phyloP scores from a whole-genome alignment of 2,888 invertebrate genomes.

The Ochlodes sylvanus region DNA sequence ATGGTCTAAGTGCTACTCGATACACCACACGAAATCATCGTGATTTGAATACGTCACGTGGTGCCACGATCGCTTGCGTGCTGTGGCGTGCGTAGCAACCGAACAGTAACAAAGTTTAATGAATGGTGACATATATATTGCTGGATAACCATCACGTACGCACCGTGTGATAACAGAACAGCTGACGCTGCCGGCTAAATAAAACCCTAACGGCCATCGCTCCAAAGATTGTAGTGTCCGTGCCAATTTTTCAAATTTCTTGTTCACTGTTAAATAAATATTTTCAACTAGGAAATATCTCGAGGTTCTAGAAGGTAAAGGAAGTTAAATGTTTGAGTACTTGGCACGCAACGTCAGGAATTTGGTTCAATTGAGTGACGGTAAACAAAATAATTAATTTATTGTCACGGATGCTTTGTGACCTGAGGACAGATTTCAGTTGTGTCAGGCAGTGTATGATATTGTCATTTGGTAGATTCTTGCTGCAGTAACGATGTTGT shows the following conservation, averaged over 20 bases:
- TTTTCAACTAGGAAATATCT: slow-evolving; percentile 12
- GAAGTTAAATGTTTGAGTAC: background rate
- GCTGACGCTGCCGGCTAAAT: slow-evolving; percentile 44
- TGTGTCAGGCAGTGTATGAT: background rate
- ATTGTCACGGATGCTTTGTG: background rate
- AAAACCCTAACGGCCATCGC: slow-evolving; percentile 42
- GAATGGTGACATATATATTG: slow-evolving; percentile 24
- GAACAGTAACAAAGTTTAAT: slow-evolving; percentile 30
- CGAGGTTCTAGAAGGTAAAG: background rate
- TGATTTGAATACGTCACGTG: slow-evolving; percentile 22
- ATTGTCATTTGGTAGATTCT: background rate
- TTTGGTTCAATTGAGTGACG: slow-evolving; percentile 1
- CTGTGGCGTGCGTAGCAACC: slow-evolving; percentile 23
- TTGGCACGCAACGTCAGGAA: slow-evolving; percentile 7
- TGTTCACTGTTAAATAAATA: slow-evolving; percentile 26
- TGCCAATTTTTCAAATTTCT: slow-evolving; percentile 45
- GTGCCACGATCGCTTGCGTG: slow-evolving; percentile 16
- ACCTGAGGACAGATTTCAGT: background rate
- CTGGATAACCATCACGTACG: slow-evolving; percentile 40
- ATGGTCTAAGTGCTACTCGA: background rate
- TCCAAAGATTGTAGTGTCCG: slow-evolving; percentile 43
- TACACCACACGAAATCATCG: background rate
- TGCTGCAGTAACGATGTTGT: background rate
- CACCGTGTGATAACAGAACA: slow-evolving; percentile 40
- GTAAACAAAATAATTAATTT: background rate